A percentile compares a stretch with the other conserved stretches of the same genome.
Evolutionary conservation across 2,797 vertebrate species (phyloP).

Genomic region (Phalloptychus januarius): DNA sequence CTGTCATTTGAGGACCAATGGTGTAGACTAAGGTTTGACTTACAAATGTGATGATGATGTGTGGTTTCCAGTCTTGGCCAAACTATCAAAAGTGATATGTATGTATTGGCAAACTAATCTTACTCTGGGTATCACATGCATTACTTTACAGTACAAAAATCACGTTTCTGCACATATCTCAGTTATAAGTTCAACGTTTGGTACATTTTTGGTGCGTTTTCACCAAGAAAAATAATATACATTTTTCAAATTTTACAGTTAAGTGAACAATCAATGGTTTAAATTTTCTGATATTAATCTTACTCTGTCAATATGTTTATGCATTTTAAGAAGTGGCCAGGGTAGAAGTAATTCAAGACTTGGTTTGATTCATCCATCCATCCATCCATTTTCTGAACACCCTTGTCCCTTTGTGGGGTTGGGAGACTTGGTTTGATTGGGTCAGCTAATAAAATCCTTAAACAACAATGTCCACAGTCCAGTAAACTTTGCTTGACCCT

Average conservation of each 20-base stretch:
- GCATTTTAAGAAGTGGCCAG: not conserved
- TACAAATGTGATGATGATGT: not conserved
- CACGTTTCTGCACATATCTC: too few relatives aligned
- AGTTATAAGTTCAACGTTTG: not conserved
- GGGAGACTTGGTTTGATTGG: too few relatives aligned
- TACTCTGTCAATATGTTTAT: not conserved
- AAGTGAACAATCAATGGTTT: not conserved
- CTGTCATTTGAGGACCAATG: not conserved
- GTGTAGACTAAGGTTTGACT: not conserved
- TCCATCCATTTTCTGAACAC: too few relatives aligned
- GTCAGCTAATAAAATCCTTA: too few relatives aligned
- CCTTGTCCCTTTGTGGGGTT: too few relatives aligned
- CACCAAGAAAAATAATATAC: too few relatives aligned
- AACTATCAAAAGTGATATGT: not conserved
- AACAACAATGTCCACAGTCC: conserved; percentile 15
- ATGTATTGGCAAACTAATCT: not conserved
- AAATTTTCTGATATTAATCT: not conserved
- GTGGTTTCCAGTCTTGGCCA: not conserved
- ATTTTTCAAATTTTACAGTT: not conserved
- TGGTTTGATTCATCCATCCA: too few relatives aligned
- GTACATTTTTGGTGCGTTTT: not conserved
- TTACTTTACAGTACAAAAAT: not conserved
- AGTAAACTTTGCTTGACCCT: conserved; percentile 61
- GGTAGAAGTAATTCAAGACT: not conserved
- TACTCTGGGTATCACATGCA: not conserved